Conservation (phyloP, 2,888 invertebrate genomes). For the Drosophila melanosoma region DNA sequence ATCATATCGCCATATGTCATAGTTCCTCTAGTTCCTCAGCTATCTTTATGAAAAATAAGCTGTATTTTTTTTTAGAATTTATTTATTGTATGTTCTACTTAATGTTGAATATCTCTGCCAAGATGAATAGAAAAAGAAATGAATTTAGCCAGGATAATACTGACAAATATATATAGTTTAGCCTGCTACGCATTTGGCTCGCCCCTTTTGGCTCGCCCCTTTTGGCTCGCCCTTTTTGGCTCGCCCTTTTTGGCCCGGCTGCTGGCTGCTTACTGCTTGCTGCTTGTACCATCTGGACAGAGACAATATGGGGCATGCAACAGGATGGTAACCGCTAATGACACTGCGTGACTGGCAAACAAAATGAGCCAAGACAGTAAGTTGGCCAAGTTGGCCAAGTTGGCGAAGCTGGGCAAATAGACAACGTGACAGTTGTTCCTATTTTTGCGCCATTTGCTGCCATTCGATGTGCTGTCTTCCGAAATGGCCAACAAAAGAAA, state of each 20-base stretch:
- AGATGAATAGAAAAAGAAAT: not conserved
- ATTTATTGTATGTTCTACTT: not conserved
- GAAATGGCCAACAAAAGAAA: slow-evolving; percentile 56
- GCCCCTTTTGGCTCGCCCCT: not conserved
- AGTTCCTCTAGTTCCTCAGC: no score
- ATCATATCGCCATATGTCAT: not conserved
- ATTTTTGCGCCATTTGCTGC: not conserved
- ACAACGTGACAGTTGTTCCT: slow-evolving; percentile 20
- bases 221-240: not conserved
- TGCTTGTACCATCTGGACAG: slow-evolving; percentile 12
- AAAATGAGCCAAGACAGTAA: slow-evolving; percentile 36
- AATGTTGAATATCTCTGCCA: not conserved
- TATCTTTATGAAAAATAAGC: not conserved
- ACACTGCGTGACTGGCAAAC: slow-evolving; percentile 72
- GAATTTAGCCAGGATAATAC: slow-evolving; percentile 2
- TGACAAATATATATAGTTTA: slow-evolving; percentile 23
- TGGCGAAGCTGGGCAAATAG: slow-evolving; percentile 7
- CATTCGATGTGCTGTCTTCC: slow-evolving; percentile 4
- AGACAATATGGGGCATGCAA: slow-evolving; percentile 22
- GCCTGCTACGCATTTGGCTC: not conserved
- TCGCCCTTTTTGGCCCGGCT: not conserved
- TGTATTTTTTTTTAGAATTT: no score
- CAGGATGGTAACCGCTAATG: slow-evolving; percentile 61
- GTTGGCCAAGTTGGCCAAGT: not conserved
- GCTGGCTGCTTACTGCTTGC: not conserved